These are phyloP conservation scores for Drosophila littoralis DNA, from an alignment of 1,140 invertebrate genomes.

Conservation along the genomic window DNA sequence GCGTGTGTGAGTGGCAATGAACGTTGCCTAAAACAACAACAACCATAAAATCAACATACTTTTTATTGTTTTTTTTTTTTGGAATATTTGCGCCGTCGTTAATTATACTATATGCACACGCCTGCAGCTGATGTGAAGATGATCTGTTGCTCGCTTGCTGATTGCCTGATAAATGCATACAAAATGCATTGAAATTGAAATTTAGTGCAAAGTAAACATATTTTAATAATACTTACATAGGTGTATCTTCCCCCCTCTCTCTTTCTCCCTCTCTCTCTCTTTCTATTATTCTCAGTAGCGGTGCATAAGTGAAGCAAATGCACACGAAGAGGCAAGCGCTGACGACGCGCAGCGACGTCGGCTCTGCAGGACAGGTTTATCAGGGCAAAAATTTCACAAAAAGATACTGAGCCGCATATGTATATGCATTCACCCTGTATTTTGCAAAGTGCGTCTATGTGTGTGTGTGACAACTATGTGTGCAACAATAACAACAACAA, in stretches of 20 bases:
- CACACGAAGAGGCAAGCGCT: conserved; percentile 43
- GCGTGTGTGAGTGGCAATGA: conserved; percentile 62
- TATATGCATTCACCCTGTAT: conserved; percentile 16
- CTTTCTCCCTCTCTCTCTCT: not conserved
- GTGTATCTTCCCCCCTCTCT: conserved; percentile 34
- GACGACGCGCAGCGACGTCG: conserved; percentile 10
- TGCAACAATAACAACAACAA: conserved; percentile 15
- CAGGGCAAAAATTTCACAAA: conserved; percentile 41
- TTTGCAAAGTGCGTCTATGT: conserved; percentile 25
- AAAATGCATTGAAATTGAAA: conserved; percentile 34
- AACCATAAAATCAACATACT: conserved; percentile 36
- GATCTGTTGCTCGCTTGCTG: conserved; percentile 11
- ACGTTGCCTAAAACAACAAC: conserved; percentile 59
- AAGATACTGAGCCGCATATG: conserved; percentile 13
- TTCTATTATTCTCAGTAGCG: conserved; percentile 12
- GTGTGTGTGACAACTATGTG: conserved; percentile 28
- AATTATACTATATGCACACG: conserved; percentile 36
- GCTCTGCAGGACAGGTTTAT: conserved; percentile 48
- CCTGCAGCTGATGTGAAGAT: conserved; percentile 27
- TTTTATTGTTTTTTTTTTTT: conserved; percentile 42
- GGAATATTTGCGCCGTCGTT: conserved; percentile 63
- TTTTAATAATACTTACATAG: conserved; percentile 7
- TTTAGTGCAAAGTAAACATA: conserved; percentile 35
- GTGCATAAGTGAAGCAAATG: conserved; percentile 34
- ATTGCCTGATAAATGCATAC: conserved; percentile 43